Conservation (phyloP, 2,797 vertebrate genomes). For the Natrix natrix region DNA sequence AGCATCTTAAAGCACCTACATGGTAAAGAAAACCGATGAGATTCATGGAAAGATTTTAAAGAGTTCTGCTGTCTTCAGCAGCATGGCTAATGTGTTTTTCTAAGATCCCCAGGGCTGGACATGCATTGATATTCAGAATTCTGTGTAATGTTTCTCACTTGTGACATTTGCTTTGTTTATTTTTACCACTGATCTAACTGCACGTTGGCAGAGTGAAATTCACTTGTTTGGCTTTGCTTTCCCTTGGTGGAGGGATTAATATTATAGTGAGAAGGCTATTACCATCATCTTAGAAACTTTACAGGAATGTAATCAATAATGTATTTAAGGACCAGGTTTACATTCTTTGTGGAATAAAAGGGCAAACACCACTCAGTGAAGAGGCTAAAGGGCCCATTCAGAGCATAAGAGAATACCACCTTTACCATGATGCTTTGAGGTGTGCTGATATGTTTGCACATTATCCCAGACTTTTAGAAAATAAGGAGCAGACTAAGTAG, state of each 20-base stretch:
- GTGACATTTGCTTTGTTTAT: conserved; percentile 30
- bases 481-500: background rate
- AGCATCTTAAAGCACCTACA: conserved; percentile 10
- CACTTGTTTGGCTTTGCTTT: background rate
- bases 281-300: conserved; percentile 4
- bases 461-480: background rate
- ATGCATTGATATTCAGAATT: conserved; percentile 33
- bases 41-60: conserved; percentile 10
- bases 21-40: conserved; percentile 13
- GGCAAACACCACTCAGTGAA: background rate
- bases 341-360: background rate
- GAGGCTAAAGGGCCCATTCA: background rate
- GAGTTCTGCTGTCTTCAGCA: conserved; percentile 17
- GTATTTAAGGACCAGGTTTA: background rate
- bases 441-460: background rate
- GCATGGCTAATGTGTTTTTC: conserved; percentile 15
- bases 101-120: conserved; percentile 3
- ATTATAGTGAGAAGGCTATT: conserved; percentile 1
- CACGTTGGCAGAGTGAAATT: conserved; percentile 23
- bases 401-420: background rate
- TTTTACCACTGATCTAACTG: conserved; percentile 33
- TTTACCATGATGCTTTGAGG: background rate
- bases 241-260: conserved; percentile 14
- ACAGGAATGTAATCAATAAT: conserved; percentile 13
- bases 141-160: conserved; percentile 5